These are phyloP conservation scores for Tinea pellionella DNA, from an alignment of 2,888 invertebrate genomes.

Conservation along the genomic window DNA sequence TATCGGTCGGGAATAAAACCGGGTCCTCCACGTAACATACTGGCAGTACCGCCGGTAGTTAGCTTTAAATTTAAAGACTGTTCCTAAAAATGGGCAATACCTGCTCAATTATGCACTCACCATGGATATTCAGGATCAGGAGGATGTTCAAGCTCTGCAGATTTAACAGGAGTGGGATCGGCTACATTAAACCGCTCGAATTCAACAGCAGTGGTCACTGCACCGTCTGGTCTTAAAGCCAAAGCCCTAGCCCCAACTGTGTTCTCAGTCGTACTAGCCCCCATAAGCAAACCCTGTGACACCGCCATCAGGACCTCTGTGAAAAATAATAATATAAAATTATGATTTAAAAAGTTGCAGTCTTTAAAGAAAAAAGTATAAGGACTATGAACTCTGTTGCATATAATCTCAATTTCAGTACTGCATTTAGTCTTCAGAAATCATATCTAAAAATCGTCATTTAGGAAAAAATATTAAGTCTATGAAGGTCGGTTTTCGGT, in stretches of 20 bases:
- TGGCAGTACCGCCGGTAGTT: no score
- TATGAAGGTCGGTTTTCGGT: no score
- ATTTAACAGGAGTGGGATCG: conserved; percentile 51
- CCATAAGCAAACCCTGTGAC: conserved; percentile 76
- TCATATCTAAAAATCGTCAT: no score
- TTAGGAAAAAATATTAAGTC: no score
- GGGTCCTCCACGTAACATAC: no score
- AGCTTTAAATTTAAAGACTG: no score
- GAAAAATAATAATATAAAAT: conserved; percentile 15
- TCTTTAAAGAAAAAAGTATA: no score
- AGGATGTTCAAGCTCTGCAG: conserved; percentile 71
- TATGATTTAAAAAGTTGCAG: neutral
- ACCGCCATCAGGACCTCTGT: conserved; percentile 79
- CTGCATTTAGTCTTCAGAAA: no score
- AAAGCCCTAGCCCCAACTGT: conserved; percentile 68
- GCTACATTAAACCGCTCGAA: conserved; percentile 52
- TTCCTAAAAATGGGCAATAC: no score
- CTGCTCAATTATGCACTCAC: conserved; percentile 46
- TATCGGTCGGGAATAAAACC: no score
- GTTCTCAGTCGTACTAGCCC: conserved; percentile 43
- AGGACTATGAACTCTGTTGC: no score
- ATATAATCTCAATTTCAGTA: no score
- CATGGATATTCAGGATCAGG: conserved; percentile 79
- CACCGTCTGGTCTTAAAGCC: conserved; percentile 42
- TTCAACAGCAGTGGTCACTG: conserved; percentile 49